phyloP scores from a whole-genome alignment of 2,113 vertebrate species.

The Cepphus grylle region DNA sequence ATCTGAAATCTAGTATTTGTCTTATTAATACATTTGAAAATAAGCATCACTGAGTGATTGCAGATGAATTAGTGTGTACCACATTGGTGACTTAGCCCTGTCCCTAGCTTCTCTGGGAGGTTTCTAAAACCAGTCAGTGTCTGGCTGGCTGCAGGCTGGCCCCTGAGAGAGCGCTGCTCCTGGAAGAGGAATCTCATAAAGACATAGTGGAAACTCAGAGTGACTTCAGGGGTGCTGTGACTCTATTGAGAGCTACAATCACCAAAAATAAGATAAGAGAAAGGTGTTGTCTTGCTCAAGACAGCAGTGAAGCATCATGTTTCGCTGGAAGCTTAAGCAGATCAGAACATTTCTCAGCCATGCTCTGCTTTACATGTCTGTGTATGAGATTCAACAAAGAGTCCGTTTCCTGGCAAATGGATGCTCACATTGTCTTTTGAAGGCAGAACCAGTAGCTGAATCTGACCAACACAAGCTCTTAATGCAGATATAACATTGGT shows the following conservation, averaged over 20 bases:
- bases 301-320: neutral
- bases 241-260: neutral
- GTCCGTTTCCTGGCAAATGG: neutral
- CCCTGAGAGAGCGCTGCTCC: neutral
- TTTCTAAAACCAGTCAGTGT: neutral
- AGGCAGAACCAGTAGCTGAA: neutral
- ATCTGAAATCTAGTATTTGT: neutral
- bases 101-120: neutral
- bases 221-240: neutral
- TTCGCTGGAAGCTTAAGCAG: neutral
- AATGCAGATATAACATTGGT: neutral
- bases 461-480: neutral
- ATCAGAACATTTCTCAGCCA: neutral
- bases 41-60: neutral
- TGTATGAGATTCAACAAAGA: neutral
- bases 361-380: neutral
- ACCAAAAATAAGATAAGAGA: neutral
- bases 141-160: neutral
- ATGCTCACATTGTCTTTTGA: neutral
- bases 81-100: neutral
- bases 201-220: neutral
- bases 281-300: neutral
- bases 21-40: neutral
- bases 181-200: neutral
- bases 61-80: neutral